Evolutionary conservation across 2,888 invertebrate genomes (phyloP).

Genomic region (Geophilus truncorum): DNA sequence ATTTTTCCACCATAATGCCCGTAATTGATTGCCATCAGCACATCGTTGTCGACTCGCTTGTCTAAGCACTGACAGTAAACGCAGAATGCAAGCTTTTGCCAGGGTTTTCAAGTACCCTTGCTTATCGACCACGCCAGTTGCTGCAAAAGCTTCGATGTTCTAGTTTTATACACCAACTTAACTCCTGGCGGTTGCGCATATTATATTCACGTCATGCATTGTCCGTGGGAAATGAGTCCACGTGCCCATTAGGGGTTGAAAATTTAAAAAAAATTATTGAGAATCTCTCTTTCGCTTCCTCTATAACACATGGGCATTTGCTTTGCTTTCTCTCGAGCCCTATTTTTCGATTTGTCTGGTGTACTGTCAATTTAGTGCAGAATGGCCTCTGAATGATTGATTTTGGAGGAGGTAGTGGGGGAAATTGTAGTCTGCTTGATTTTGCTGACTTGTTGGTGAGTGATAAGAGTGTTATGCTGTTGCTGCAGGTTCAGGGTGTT

Average conservation of each 20-base stretch:
- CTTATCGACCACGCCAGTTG: slow-evolving; percentile 15
- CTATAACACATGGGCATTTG: neutral
- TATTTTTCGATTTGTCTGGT: slow-evolving; percentile 22
- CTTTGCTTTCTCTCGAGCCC: neutral
- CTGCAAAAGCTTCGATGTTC: neutral
- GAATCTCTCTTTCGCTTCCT: neutral
- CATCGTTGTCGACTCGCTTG: neutral
- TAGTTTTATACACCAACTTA: neutral
- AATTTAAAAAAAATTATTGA: neutral
- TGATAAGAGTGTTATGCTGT: neutral
- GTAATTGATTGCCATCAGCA: slow-evolving; percentile 10
- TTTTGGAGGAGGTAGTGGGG: neutral
- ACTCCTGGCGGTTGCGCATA: neutral
- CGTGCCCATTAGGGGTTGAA: neutral
- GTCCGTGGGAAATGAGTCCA: slow-evolving; percentile 18
- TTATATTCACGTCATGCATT: neutral
- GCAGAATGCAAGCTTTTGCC: neutral
- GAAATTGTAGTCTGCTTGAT: neutral
- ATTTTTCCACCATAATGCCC: too few relatives aligned
- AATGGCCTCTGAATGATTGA: neutral
- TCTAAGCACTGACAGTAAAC: neutral
- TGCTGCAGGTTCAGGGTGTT: too few relatives aligned
- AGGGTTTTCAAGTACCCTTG: neutral
- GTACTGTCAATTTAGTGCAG: neutral
- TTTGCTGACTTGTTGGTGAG: neutral